Conservation (phyloP, 1,140 invertebrate genomes). For the Temnothorax curvispinosus region DNA sequence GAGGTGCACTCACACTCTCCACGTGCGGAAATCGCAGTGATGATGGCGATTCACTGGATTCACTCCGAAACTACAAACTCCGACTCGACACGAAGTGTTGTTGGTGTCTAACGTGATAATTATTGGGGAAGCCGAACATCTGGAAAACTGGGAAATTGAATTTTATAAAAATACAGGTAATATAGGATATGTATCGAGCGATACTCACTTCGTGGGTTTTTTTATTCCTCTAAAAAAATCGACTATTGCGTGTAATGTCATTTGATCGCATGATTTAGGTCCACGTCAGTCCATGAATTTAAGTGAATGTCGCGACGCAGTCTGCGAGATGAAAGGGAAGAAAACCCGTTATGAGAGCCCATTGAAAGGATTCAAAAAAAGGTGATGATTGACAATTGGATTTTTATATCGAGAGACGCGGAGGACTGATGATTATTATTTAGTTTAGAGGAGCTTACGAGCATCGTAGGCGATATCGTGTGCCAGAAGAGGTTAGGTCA, state of each 20-base stretch:
- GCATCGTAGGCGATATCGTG: background rate
- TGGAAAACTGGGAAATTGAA: too few species aligned
- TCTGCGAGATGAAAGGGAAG: background rate
- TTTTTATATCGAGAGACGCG: background rate
- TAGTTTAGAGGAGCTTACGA: background rate
- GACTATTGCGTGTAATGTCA: background rate
- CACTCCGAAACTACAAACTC: too few species aligned
- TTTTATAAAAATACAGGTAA: too few species aligned
- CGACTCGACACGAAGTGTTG: too few species aligned
- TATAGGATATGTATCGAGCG: too few species aligned
- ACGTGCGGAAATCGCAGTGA: too few species aligned
- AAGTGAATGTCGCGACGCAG: background rate
- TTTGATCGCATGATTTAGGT: background rate
- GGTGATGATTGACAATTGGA: slow-evolving; percentile 23
- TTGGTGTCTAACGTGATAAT: too few species aligned
- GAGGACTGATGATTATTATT: background rate
- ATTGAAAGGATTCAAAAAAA: slow-evolving; percentile 36
- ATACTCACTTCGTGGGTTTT: background rate
- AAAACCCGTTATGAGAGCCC: slow-evolving; percentile 20
- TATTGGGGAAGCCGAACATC: too few species aligned
- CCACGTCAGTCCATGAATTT: background rate
- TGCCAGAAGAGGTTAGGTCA: background rate
- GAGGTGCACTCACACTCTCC: too few species aligned
- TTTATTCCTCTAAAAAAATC: background rate
- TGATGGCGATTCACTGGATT: too few species aligned